phyloP scores from a whole-genome alignment of 2,113 vertebrate species.

The Rostratula benghalensis region DNA sequence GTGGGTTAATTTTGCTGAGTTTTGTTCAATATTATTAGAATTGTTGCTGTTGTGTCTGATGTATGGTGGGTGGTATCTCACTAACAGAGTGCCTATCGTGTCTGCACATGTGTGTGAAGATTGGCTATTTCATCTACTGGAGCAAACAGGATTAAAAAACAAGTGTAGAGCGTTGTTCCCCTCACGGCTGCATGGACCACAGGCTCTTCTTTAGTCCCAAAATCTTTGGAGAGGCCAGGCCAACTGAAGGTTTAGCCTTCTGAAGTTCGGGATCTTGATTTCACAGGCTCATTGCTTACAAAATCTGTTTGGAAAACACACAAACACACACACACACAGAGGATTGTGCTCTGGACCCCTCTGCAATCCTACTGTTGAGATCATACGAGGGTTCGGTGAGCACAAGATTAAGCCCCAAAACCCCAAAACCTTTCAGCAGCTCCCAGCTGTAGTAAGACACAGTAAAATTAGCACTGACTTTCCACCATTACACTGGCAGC shows the following conservation, averaged over 20 bases:
- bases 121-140: not conserved
- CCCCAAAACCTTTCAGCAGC: not conserved
- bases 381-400: not conserved
- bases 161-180: rapidly evolving
- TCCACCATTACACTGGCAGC: not conserved
- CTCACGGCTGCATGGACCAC: not conserved
- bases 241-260: not conserved
- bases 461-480: not conserved
- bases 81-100: not conserved
- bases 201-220: not conserved
- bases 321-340: rapidly evolving
- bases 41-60: not conserved
- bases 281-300: not conserved
- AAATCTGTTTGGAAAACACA: not conserved
- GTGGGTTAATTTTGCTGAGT: not conserved
- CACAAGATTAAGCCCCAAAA: not conserved
- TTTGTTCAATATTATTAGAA: not conserved
- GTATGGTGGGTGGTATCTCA: not conserved
- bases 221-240: not conserved
- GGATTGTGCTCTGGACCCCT: not conserved
- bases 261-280: not conserved
- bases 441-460: not conserved
- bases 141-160: not conserved
- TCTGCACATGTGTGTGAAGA: not conserved
- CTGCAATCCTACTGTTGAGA: not conserved